phyloP scores from a whole-genome alignment of 2,888 invertebrate genomes.

The Tiliacea citrago region DNA sequence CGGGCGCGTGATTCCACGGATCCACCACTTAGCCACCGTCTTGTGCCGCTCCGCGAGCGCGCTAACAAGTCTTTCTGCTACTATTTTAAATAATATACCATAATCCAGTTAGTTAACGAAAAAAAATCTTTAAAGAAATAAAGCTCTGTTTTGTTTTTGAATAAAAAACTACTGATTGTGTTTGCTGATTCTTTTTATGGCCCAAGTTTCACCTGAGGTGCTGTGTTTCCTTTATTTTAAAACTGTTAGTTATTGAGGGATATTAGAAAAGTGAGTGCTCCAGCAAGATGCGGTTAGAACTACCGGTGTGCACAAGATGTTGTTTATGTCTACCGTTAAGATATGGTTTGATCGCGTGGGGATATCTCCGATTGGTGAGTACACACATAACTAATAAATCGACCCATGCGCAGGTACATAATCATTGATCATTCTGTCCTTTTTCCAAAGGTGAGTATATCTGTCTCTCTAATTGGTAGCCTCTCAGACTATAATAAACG shows the following conservation, averaged over 20 bases:
- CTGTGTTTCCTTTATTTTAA: not conserved
- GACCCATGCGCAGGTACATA: not conserved
- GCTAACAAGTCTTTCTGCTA: conserved; percentile 28
- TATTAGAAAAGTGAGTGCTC: not conserved
- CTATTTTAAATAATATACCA: conserved; percentile 23
- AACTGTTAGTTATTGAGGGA: not conserved
- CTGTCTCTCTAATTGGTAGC: not conserved
- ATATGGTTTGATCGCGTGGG: conserved; percentile 66
- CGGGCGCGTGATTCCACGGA: conserved; percentile 34
- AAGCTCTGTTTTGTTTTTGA: not conserved
- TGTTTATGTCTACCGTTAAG: conserved; percentile 68
- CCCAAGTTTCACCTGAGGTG: not conserved
- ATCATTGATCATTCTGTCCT: not conserved
- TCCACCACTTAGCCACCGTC: conserved; percentile 38
- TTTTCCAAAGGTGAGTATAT: not conserved
- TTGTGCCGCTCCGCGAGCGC: conserved; percentile 28
- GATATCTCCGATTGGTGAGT: conserved; percentile 67
- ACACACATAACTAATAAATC: not conserved
- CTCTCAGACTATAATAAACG: no score
- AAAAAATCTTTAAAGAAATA: not conserved
- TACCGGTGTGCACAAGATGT: conserved; percentile 64
- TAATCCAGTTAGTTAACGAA: not conserved
- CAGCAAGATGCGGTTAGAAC: conserved; percentile 61
- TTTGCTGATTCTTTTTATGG: not conserved
- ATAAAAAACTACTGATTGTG: not conserved